A percentile compares a stretch with the other conserved stretches of the same genome.
phyloP scores from a whole-genome alignment of 2,888 invertebrate genomes.

The Lasiommata megera region DNA sequence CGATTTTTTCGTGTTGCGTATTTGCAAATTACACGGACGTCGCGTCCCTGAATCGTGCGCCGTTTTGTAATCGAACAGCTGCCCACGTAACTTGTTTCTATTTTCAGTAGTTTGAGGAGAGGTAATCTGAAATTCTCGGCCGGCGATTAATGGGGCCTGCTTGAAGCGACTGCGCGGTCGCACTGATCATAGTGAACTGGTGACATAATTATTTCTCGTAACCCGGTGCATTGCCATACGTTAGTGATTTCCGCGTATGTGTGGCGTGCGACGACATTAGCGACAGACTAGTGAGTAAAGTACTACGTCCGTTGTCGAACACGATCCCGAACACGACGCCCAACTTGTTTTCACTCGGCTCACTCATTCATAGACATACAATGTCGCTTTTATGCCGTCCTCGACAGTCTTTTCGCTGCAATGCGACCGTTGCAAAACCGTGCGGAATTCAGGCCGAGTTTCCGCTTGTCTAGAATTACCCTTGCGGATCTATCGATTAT shows the following conservation, averaged over 20 bases:
- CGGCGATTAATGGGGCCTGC: slow-evolving; percentile 33
- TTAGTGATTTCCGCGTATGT: slow-evolving; percentile 57
- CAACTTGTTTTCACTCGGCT: slow-evolving; percentile 38
- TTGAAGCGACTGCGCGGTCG: slow-evolving; percentile 43
- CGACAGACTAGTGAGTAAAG: slow-evolving; percentile 46
- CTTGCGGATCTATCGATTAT: slow-evolving; percentile 21
- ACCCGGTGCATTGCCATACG: slow-evolving; percentile 46
- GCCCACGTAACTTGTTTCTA: slow-evolving; percentile 71
- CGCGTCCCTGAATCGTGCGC: slow-evolving; percentile 53
- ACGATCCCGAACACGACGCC: slow-evolving; percentile 50
- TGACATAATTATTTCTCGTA: slow-evolving; percentile 74
- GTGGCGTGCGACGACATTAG: slow-evolving; percentile 40
- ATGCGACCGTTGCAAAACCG: slow-evolving; percentile 47
- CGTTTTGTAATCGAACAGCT: slow-evolving; percentile 63
- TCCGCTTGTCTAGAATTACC: slow-evolving; percentile 44
- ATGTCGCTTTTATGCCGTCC: slow-evolving; percentile 46
- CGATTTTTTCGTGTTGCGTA: slow-evolving; percentile 59
- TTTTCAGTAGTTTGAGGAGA: slow-evolving; percentile 52
- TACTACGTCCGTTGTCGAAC: slow-evolving; percentile 62
- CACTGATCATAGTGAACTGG: slow-evolving; percentile 58
- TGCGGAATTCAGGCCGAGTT: slow-evolving; percentile 53
- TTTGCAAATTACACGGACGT: slow-evolving; percentile 53
- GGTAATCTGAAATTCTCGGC: slow-evolving; percentile 58
- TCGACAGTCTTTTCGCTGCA: slow-evolving; percentile 49
- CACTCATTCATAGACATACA: slow-evolving; percentile 62